Percentiles rank a stretch among this genome's conserved stretches.
phyloP scores from a whole-genome alignment of 2,113 vertebrate species.

The Pyxicephalus adspersus region DNA sequence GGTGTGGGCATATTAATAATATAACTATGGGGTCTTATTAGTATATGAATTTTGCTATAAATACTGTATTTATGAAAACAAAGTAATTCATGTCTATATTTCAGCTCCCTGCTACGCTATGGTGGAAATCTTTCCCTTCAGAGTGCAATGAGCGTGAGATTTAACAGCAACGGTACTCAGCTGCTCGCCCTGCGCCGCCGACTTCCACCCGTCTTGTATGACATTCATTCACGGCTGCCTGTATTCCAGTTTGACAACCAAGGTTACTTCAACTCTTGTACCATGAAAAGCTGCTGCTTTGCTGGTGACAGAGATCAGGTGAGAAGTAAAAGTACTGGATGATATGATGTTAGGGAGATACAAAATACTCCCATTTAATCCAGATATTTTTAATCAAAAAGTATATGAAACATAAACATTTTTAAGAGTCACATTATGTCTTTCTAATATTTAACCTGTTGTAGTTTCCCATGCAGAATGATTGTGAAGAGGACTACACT shows the following conservation, averaged over 20 bases:
- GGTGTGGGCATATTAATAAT: no score
- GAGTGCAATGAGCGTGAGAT: slow-evolving; percentile 97
- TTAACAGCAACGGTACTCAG: slow-evolving; percentile 95
- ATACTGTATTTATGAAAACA: not conserved
- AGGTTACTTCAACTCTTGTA: slow-evolving; percentile 98
- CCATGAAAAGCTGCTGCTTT: slow-evolving; percentile 99
- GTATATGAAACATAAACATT: no score
- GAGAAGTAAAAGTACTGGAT: not conserved
- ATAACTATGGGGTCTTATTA: no score
- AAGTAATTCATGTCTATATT: slow-evolving; percentile 22
- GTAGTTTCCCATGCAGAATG: no score
- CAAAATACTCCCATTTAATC: no score
- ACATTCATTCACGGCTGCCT: slow-evolving; percentile 94
- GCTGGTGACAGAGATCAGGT: slow-evolving; percentile 97
- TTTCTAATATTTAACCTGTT: no score
- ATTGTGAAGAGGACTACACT: no score
- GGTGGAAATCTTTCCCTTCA: slow-evolving; percentile 95
- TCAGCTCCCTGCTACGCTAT: slow-evolving; percentile 90
- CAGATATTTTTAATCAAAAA: no score
- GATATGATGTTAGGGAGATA: no score
- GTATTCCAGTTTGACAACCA: slow-evolving; percentile 99
- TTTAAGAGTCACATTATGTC: no score
- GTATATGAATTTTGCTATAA: no score
- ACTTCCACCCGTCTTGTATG: slow-evolving; percentile 93
- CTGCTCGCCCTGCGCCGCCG: slow-evolving; percentile 91